Evolutionary conservation across 2,888 invertebrate genomes (phyloP).

Genomic region (Drosophila affinis): DNA sequence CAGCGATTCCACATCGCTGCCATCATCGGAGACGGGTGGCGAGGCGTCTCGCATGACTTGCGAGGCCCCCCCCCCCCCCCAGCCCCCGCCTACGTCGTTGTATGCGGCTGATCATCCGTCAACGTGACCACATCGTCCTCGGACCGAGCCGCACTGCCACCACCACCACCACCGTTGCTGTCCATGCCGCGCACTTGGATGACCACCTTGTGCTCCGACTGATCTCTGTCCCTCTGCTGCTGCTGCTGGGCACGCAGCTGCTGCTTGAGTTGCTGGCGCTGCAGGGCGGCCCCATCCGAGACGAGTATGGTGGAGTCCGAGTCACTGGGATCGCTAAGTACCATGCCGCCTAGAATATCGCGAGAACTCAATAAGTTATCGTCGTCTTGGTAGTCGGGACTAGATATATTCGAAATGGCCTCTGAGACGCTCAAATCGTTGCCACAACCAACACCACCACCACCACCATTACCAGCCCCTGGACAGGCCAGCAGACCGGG

Average conservation of each 20-base stretch:
- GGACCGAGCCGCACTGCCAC: constrained; percentile 67
- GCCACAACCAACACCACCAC: constrained; percentile 81
- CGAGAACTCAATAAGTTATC: constrained; percentile 91
- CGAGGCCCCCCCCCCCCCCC: constrained; percentile 7
- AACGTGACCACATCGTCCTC: constrained; percentile 84
- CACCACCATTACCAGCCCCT: constrained; percentile 50
- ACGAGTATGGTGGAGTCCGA: constrained; percentile 94
- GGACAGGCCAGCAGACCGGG: constrained; percentile 81
- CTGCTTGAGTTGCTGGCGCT: constrained; percentile 79
- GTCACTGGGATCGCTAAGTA: constrained; percentile 94
- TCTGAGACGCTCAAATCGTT: constrained; percentile 93
- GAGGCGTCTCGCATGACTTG: constrained; percentile 69
- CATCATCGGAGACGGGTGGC: constrained; percentile 88
- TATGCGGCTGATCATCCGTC: constrained; percentile 81
- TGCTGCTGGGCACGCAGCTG: constrained; percentile 75
- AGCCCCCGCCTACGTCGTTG: constrained; percentile 3
- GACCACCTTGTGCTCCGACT: constrained; percentile 91
- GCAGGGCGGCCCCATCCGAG: constrained; percentile 87
- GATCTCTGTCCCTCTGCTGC: constrained; percentile 84
- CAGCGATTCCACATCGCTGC: constrained; percentile 94
- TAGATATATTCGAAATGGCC: constrained; percentile 94
- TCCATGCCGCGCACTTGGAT: constrained; percentile 88
- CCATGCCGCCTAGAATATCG: constrained; percentile 90
- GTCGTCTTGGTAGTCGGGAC: constrained; percentile 95
- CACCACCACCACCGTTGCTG: constrained; percentile 67